Conservation (phyloP, 2,113 vertebrate genomes). For the Buteo buteo region DNA sequence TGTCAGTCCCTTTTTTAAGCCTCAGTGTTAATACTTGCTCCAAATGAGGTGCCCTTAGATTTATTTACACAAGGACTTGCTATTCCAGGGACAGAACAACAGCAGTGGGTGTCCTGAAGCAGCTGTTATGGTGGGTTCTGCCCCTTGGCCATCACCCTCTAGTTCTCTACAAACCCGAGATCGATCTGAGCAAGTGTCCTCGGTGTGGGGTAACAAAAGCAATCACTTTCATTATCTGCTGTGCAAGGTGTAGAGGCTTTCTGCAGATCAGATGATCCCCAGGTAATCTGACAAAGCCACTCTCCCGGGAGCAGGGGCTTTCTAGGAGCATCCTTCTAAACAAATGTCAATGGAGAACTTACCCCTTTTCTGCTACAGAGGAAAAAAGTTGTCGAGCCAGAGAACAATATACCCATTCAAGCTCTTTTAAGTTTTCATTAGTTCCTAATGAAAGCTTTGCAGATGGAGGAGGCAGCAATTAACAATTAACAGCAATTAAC, state of each 20-base stretch:
- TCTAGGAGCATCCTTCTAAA: not conserved
- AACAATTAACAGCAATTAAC: constrained; percentile 49
- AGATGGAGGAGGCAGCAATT: constrained; percentile 37
- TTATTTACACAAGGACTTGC: not conserved
- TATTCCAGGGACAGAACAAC: not conserved
- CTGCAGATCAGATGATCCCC: not conserved
- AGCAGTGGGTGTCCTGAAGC: not conserved
- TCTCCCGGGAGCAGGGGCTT: not conserved
- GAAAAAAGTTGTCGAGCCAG: not conserved
- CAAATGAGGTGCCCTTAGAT: not conserved
- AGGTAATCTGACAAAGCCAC: not conserved
- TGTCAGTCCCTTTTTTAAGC: not conserved
- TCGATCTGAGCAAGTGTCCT: not conserved
- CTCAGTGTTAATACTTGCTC: not conserved
- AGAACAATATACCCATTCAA: not conserved
- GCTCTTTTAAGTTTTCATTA: not conserved
- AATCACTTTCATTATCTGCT: not conserved
- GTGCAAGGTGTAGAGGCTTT: not conserved
- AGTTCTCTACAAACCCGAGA: not conserved
- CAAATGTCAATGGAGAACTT: not conserved
- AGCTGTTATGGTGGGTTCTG: not conserved
- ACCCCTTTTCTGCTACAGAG: not conserved
- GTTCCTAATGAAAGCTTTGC: constrained; percentile 14
- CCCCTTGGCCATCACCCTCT: not conserved
- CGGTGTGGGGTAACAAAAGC: not conserved